Conservation (phyloP, 1,140 invertebrate species). For the Micrasema longulum region DNA sequence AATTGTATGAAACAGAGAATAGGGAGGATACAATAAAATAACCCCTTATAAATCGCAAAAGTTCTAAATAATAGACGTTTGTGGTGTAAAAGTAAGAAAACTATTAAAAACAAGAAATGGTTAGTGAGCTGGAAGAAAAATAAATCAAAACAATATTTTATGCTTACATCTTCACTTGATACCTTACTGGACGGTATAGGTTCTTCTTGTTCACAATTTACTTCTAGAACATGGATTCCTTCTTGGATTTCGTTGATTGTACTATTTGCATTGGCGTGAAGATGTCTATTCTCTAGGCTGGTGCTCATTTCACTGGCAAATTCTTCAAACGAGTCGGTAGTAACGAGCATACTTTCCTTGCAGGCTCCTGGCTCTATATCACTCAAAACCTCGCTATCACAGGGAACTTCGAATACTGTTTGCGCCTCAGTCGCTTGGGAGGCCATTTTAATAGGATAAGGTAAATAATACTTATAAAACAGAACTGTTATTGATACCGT, state of each 20-base stretch:
- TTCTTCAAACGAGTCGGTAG: conserved; percentile 77
- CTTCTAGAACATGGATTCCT: conserved; percentile 61
- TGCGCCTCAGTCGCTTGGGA: not conserved
- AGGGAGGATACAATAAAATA: too few relatives aligned
- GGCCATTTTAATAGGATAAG: conserved; percentile 10
- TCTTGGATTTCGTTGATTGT: conserved; percentile 71
- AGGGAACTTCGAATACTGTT: conserved; percentile 2
- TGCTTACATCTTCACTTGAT: conserved; percentile 29
- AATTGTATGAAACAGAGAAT: too few relatives aligned
- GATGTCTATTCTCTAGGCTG: conserved; percentile 69
- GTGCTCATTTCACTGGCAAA: conserved; percentile 75
- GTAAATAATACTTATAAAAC: conserved; percentile 15
- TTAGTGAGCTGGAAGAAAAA: not conserved
- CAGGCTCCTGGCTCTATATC: conserved; percentile 37
- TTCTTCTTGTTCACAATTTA: conserved; percentile 49
- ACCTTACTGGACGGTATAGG: not conserved
- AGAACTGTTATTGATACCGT: conserved; percentile 2
- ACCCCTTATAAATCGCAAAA: too few relatives aligned
- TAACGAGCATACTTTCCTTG: conserved; percentile 75
- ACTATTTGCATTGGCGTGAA: conserved; percentile 61
- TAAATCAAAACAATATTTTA: conserved; percentile 16
- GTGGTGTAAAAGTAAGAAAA: too few relatives aligned
- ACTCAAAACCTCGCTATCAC: conserved; percentile 10
- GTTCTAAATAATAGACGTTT: too few relatives aligned
- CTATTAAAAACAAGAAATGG: too few relatives aligned